Evolutionary conservation across 2,797 vertebrate genomes (phyloP), one percentile per base, ranked within the genome.

Genomic region (Hippocampus kuda): DNA sequence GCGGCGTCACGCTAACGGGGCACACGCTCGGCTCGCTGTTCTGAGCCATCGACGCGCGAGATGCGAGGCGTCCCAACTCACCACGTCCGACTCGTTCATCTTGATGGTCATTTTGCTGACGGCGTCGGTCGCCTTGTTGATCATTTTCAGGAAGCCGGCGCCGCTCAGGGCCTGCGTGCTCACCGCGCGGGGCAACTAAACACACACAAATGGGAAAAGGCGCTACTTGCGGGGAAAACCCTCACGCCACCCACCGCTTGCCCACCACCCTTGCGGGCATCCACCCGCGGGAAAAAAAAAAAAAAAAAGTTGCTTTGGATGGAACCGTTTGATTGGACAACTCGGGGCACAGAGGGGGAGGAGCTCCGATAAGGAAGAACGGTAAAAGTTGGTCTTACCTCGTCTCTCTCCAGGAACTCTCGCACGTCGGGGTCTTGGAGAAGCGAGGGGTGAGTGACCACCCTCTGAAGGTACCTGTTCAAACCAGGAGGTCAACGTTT

Each of bases 21-120:
- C 34, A 34, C 7, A 34, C 34, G 34, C 34, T 34, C 34, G 34
- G 34, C 34, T 34, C 6, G 6, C 30, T 34, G 30, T 34, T 34
- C 30, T 5, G 30, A 34, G 30, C 30, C 30, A 34, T 34, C 49
- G 18, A 18, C 48, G 44, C 12, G 46, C 16, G 46, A 0, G 46
- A 4, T 3, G 34, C 5, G n/a, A 54, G 49, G 57, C 18, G 5
- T 9, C 8, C 9, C 5, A 53, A 91, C 97, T 94, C 85, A 99
- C 97, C 67, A 94, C 89, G 62, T 99, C 96, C 0, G 95, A 97
- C 72, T 99, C 97, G 0, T 99, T 97, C 96, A 99, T 99, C 91
- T 98, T 99, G 80, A 99, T 98, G 85, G 97, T 99, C 97, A 99
- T 99, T 91, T 99, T 99, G 83, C 92, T 99, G 87, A 99, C 95